These are phyloP conservation scores for Calliphora vicina DNA, from an alignment of 1,140 invertebrate species.

Conservation along the genomic window DNA sequence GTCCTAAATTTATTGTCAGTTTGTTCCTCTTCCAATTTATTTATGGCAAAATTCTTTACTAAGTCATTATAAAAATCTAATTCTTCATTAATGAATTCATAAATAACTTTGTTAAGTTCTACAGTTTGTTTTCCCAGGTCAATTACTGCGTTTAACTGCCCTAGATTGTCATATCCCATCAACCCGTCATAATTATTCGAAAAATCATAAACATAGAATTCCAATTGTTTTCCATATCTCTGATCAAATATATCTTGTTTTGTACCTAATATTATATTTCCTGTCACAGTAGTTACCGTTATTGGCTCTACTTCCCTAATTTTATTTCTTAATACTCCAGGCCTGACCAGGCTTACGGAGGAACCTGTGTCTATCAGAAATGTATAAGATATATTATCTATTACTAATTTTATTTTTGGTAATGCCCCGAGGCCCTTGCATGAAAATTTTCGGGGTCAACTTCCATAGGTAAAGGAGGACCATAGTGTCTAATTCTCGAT, in stretches of 20 bases:
- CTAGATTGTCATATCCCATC: conserved; percentile 5
- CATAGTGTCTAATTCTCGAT: neutral
- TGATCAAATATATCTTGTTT: too few relatives aligned
- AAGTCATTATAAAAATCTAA: too few relatives aligned
- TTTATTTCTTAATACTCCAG: neutral
- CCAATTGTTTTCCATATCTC: neutral
- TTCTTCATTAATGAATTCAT: neutral
- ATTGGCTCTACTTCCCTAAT: neutral
- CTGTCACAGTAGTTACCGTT: neutral
- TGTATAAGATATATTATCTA: conserved; percentile 34
- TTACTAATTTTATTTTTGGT: neutral
- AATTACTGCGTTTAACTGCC: neutral
- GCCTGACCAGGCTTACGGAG: neutral
- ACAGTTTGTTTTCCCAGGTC: neutral
- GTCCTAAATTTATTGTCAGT: neutral
- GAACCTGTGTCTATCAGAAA: neutral
- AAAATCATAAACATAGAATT: conserved; percentile 18
- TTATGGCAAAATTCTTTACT: neutral
- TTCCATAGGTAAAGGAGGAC: neutral
- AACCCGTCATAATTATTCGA: conserved; percentile 1
- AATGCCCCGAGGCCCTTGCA: neutral
- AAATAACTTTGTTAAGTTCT: neutral
- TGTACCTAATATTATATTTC: too few relatives aligned
- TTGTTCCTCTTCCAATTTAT: neutral
- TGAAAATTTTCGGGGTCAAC: neutral